A percentile compares a stretch with the other conserved stretches of the same genome.
Conservation (phyloP, 2,888 invertebrate genomes). For the Volucella zonaria region DNA sequence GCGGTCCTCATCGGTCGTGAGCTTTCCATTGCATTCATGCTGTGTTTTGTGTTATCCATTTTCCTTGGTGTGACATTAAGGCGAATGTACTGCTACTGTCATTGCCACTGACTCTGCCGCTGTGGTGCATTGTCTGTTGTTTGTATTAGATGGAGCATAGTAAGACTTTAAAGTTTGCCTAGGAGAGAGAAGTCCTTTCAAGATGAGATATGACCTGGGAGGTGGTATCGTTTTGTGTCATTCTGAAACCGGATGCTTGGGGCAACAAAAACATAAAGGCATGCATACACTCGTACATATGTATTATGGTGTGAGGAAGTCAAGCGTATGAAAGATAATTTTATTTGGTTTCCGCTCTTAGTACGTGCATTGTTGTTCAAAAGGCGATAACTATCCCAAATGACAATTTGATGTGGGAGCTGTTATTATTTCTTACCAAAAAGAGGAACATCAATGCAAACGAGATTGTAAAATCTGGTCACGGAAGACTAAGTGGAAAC, state of each 20-base stretch:
- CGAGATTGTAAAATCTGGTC: no score
- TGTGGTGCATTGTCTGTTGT: constrained; percentile 28
- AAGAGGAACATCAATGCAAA: no score
- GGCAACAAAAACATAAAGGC: constrained; percentile 2
- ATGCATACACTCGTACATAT: neutral
- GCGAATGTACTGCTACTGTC: constrained; percentile 33
- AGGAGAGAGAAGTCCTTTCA: constrained; percentile 38
- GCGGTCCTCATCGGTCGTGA: constrained; percentile 43
- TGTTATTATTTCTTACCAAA: neutral
- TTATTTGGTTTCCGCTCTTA: constrained; percentile 52
- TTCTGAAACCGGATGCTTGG: constrained; percentile 57
- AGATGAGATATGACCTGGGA: constrained; percentile 42
- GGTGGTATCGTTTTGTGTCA: constrained; percentile 57
- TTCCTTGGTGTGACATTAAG: constrained; percentile 31
- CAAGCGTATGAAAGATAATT: constrained; percentile 58
- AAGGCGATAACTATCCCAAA: neutral
- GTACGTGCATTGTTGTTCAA: constrained; percentile 10
- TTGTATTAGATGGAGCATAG: constrained; percentile 27
- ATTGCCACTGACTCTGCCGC: constrained; percentile 40
- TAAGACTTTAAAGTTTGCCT: constrained; percentile 48
- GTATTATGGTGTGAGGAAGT: constrained; percentile 27
- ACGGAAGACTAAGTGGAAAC: no score
- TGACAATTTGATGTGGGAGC: constrained; percentile 9
- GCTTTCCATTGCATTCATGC: constrained; percentile 35
- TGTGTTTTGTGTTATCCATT: neutral